phyloP scores from a whole-genome alignment of 2,888 invertebrate genomes.

The Scotopteryx bipunctaria region DNA sequence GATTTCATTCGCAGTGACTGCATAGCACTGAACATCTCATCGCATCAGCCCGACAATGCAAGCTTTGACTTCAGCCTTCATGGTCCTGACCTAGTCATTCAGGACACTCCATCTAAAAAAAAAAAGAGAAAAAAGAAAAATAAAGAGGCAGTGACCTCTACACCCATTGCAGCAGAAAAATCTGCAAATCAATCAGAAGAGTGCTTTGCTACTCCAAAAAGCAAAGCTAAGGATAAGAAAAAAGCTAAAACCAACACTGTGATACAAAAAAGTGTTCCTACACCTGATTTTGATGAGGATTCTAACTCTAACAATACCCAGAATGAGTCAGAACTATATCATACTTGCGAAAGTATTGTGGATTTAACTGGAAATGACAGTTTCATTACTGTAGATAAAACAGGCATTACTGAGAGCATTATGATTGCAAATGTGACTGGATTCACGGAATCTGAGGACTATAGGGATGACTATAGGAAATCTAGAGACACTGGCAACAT shows the following conservation, averaged over 20 bases:
- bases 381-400: conserved; percentile 40
- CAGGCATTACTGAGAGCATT: conserved; percentile 63
- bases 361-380: conserved; percentile 60
- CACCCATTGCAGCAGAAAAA: conserved; percentile 48
- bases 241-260: conserved; percentile 63
- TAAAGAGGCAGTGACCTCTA: conserved; percentile 61
- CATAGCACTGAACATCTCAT: conserved; percentile 77
- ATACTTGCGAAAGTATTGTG: conserved; percentile 44
- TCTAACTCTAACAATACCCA: not conserved
- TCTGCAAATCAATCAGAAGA: conserved; percentile 46
- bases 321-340: conserved; percentile 33
- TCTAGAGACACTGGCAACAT: conserved; percentile 40
- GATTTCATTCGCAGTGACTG: conserved; percentile 78
- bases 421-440: conserved; percentile 74
- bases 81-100: conserved; percentile 69
- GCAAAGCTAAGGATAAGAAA: conserved; percentile 73
- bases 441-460: conserved; percentile 54
- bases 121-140: conserved; percentile 73
- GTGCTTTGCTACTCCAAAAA: conserved; percentile 77
- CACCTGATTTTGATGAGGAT: conserved; percentile 82
- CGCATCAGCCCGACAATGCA: conserved; percentile 60
- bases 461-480: conserved; percentile 42
- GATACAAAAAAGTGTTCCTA: conserved; percentile 65
- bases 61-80: conserved; percentile 79
- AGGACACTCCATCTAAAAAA: conserved; percentile 64